Evolutionary conservation across 2,113 vertebrate genomes (phyloP).

Genomic region (Neoarius graeffei): DNA sequence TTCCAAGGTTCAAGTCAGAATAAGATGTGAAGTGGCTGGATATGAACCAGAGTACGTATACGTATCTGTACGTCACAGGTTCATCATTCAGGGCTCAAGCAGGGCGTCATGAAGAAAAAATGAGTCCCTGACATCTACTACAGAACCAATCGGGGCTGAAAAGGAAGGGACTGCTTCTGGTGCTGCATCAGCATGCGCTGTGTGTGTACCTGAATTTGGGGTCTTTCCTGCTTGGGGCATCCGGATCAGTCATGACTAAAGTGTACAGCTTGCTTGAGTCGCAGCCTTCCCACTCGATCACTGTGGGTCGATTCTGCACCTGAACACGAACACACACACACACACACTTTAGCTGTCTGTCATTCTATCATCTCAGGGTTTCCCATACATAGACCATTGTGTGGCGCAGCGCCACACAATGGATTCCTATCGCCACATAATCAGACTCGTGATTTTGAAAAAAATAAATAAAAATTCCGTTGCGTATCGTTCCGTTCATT

Average conservation of each 20-base stretch:
- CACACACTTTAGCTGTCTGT: background rate
- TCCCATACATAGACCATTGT: too few species aligned
- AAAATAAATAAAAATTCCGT: too few species aligned
- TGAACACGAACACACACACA: constrained; percentile 52
- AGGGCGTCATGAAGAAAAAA: background rate
- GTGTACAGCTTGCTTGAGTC: constrained; percentile 87
- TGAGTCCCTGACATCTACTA: too few species aligned
- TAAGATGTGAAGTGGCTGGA: too few species aligned
- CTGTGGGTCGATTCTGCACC: constrained; percentile 86
- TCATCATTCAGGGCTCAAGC: background rate
- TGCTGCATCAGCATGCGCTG: background rate
- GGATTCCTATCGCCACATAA: too few species aligned
- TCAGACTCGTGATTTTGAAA: too few species aligned
- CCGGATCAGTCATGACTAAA: constrained; percentile 88
- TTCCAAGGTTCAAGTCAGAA: too few species aligned
- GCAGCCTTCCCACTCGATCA: constrained; percentile 84
- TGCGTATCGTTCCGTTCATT: too few species aligned
- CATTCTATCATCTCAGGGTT: background rate
- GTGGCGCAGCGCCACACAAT: too few species aligned
- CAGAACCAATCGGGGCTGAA: background rate
- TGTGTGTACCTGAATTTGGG: constrained; percentile 84
- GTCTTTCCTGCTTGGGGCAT: constrained; percentile 90
- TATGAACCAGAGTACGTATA: too few species aligned
- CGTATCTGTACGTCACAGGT: background rate
- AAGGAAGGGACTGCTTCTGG: background rate